Evolutionary conservation across 2,888 invertebrate genomes (phyloP).

Genomic region (Diadromus collaris): DNA sequence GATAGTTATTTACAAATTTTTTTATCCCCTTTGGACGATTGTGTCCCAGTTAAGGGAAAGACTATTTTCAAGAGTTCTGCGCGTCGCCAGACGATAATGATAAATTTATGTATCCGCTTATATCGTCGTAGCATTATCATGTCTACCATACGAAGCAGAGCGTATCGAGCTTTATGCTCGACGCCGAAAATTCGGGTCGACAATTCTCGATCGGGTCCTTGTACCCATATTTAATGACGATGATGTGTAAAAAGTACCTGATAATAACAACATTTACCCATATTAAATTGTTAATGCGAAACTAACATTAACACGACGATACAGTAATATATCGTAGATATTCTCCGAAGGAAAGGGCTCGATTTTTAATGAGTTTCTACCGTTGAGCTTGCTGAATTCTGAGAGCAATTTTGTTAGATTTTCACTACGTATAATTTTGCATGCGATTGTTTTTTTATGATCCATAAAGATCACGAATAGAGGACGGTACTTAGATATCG

Average conservation of each 20-base stretch:
- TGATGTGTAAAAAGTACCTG: slow-evolving; percentile 80
- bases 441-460: slow-evolving; percentile 64
- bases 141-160: slow-evolving; percentile 59
- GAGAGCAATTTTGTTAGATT: slow-evolving; percentile 55
- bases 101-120: slow-evolving; percentile 40
- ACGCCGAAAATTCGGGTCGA: slow-evolving; percentile 14
- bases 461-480: slow-evolving; percentile 40
- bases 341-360: slow-evolving; percentile 36
- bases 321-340: slow-evolving; percentile 46
- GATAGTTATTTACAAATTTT: slow-evolving; percentile 46
- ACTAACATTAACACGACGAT: slow-evolving; percentile 36
- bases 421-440: slow-evolving; percentile 66
- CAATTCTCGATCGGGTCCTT: slow-evolving; percentile 54
- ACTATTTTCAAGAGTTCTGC: slow-evolving; percentile 49
- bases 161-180: slow-evolving; percentile 40
- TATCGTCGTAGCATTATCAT: slow-evolving; percentile 60
- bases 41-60: slow-evolving; percentile 40
- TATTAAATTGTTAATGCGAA: slow-evolving; percentile 53
- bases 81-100: slow-evolving; percentile 35
- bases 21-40: slow-evolving; percentile 10
- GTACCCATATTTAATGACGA: slow-evolving; percentile 74
- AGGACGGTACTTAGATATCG: slow-evolving; percentile 30
- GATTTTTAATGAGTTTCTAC: slow-evolving; percentile 52
- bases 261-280: slow-evolving; percentile 70
- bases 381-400: slow-evolving; percentile 60